phyloP scores from a whole-genome alignment of 2,113 vertebrate species.

The Sinocyclocheilus maitianheensis region DNA sequence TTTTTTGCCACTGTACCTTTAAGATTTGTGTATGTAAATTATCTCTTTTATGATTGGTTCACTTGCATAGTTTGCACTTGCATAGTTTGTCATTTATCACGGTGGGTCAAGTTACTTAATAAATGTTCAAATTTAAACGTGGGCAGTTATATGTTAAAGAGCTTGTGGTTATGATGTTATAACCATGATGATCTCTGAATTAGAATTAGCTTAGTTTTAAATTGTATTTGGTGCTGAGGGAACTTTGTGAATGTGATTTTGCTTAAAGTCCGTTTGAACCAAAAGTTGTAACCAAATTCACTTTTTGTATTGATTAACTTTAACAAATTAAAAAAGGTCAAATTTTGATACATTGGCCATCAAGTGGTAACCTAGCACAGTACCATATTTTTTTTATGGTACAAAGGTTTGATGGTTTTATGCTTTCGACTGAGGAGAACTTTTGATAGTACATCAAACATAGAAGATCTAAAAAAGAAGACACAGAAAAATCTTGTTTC shows the following conservation, averaged over 20 bases:
- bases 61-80: neutral
- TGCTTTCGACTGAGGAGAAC: neutral
- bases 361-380: neutral
- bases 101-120: neutral
- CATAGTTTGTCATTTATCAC: neutral
- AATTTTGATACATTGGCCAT: neutral
- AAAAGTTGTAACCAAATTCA: no score
- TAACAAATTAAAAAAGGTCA: neutral
- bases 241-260: neutral
- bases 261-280: no score
- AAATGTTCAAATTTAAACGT: neutral
- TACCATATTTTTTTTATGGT: neutral
- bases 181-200: neutral
- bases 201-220: neutral
- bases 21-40: neutral
- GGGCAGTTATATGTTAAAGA: neutral
- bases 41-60: neutral
- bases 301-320: neutral
- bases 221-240: neutral
- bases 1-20: neutral
- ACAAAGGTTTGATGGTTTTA: neutral
- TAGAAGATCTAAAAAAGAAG: neutral
- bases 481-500: neutral
- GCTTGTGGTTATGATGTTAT: neutral
- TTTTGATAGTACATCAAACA: neutral